Evolutionary conservation across 1,140 invertebrate genomes (phyloP), one percentile per base, ranked within the genome.

Genomic region (Drosophila ambigua): DNA sequence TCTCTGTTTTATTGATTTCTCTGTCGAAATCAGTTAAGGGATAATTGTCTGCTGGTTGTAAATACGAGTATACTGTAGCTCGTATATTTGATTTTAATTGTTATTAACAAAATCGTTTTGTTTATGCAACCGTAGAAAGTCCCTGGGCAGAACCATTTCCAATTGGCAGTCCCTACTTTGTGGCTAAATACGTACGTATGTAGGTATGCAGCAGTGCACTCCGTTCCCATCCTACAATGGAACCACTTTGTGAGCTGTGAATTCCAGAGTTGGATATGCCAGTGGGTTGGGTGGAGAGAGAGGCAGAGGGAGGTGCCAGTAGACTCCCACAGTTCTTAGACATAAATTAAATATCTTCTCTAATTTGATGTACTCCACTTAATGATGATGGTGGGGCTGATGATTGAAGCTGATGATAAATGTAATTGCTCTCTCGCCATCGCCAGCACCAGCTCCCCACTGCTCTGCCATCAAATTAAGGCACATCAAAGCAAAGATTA

Each of bases 301-400:
- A 1, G 16, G 51, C 20, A 20, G 16, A 1, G 16, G 51, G 41
- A 24, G 15, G 35, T 28, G 52, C 15, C 46, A 49, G 45, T 52
- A 50, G 49, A 66, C 82, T 85, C 81, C 74, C 82, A 85, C 81
- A 87, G 82, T 77, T 82, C 78, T 85, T 87, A 87, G 78, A 78
- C 81, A 75, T 82, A 71, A 87, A 81, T 81, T 87, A 87, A 67
- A 82, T 77, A 87, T 80, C 79, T 77, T 31, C 71, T 66, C 63
- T 71, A 80, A 83, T 80, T 84, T 85, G 64, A 79, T 75, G 78
- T 68, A 35, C 64, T 61, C 9, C 46, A 16, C 44, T 28, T 57
- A 45, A 69, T 52, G 73, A 79, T 72, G 68, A 66, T 63, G 78
- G 58, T 71, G 77, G 31, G n/a, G 39, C 51, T 54, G 67, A 58